Evolutionary conservation across 2,888 invertebrate species (phyloP).

Genomic region (Xylocampa areola): DNA sequence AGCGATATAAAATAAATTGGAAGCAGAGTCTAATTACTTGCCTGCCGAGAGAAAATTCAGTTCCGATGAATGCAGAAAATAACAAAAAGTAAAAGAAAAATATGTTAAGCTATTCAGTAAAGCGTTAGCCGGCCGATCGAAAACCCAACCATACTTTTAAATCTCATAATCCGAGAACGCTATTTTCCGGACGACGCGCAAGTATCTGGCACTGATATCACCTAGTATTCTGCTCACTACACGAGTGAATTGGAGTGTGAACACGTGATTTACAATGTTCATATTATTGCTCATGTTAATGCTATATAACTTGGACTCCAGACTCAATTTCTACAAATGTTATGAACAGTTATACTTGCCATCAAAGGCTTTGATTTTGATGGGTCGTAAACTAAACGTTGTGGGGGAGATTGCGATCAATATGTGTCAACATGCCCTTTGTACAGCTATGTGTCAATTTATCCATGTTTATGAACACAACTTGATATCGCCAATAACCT

Average conservation of each 20-base stretch:
- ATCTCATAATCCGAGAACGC: constrained; percentile 9
- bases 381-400: constrained; percentile 41
- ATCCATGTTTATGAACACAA: background rate
- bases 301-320: constrained; percentile 2
- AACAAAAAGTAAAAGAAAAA: no score
- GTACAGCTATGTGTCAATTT: background rate
- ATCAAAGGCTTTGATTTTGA: constrained; percentile 39
- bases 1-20: background rate
- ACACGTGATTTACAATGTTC: constrained; percentile 23
- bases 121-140: background rate
- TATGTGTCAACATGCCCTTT: constrained; percentile 12
- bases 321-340: constrained; percentile 35
- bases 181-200: constrained; percentile 2
- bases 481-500: background rate
- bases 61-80: no score
- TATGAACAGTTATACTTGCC: constrained; percentile 25
- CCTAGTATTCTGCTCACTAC: constrained; percentile 16
- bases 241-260: constrained; percentile 30
- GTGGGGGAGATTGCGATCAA: constrained; percentile 46
- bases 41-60: no score
- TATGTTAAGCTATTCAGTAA: no score
- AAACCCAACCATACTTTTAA: constrained; percentile 1
- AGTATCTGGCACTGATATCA: constrained; percentile 8
- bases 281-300: constrained; percentile 10
- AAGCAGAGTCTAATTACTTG: no score